phyloP scores from a whole-genome alignment of 2,888 invertebrate genomes.

The Ptilodon capucinus region DNA sequence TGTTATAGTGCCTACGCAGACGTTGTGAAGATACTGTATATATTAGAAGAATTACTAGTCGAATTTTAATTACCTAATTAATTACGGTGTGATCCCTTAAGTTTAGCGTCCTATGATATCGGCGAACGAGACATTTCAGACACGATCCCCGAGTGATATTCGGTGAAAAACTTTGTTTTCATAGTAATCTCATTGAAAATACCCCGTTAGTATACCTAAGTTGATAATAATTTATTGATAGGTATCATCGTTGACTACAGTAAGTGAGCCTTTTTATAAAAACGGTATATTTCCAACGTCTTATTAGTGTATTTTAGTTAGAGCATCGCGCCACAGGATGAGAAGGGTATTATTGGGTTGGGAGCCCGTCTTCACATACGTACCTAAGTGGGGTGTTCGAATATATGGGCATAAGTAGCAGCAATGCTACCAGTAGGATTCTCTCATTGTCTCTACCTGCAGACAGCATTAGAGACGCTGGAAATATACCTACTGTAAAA shows the following conservation, averaged over 20 bases:
- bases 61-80: constrained; percentile 42
- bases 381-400: too few relatives aligned
- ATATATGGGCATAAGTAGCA: too few relatives aligned
- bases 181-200: too few relatives aligned
- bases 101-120: constrained; percentile 12
- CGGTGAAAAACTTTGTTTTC: not conserved
- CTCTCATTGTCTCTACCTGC: too few relatives aligned
- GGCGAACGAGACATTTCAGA: constrained; percentile 17
- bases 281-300: constrained; percentile 9
- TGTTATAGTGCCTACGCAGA: constrained; percentile 49
- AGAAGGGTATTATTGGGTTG: too few relatives aligned
- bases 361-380: too few relatives aligned
- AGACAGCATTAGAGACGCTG: too few relatives aligned
- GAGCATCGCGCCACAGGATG: too few relatives aligned
- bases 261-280: constrained; percentile 35
- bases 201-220: too few relatives aligned
- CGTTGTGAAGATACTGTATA: constrained; percentile 51
- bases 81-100: constrained; percentile 31
- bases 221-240: not conserved
- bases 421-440: too few relatives aligned
- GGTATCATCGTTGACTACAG: constrained; percentile 26
- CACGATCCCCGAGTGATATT: constrained; percentile 7
- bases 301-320: not conserved
- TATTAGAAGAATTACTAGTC: constrained; percentile 73
- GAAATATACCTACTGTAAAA: too few relatives aligned